Evolutionary conservation across 1,140 invertebrate species (phyloP), one percentile per base, ranked within the genome.

Genomic region (Penaeus chinensis): DNA sequence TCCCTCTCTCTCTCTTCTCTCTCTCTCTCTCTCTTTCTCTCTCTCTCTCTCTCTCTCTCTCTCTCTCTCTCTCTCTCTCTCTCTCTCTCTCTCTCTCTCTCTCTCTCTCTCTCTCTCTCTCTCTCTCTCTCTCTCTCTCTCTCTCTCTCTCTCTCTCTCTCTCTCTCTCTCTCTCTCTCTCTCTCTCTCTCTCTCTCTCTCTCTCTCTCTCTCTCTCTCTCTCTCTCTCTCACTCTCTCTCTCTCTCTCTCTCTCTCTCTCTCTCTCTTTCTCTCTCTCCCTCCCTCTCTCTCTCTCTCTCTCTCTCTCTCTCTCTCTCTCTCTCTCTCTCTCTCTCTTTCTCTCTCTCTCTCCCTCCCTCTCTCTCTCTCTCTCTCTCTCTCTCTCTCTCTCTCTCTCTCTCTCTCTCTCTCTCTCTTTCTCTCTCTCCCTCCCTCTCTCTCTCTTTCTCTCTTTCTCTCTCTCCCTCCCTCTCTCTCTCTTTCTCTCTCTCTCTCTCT

Each of bases 61-160:
- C 32, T 32, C 32, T 32, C 32, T 2, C 32, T 32, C 2, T 32
- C n/a, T 24, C 18, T 76, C 22, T 74, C 69, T 74, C 74, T 32
- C 74, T 32, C 74, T 32, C n/a, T 32, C 74, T 77, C 74, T 77
- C 11, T 77, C 74, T 77, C 74, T 77, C 74, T 77, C 74, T 77
- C 74, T 77, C 74, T 77, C 74, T 77, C 74, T 77, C 74, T 77
- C 74, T 77, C 24, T 77, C 76, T 77, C 27, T 77, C 76, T 77
- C 27, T 77, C 76, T 77, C 60, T 77, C 76, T 11, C 32, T 19
- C 76, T 37, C 76, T 32, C 32, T 32, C 2, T 32, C 32, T 32
- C n/a, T 32, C 32, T 32, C 32, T 32, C 32, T 32, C 32, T 32
- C 32, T 32, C 32, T 32, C 32, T 32, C 32, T 2, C 32, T 32